Conservation (phyloP, 1,140 invertebrate genomes). For the Bombus fervidus region DNA sequence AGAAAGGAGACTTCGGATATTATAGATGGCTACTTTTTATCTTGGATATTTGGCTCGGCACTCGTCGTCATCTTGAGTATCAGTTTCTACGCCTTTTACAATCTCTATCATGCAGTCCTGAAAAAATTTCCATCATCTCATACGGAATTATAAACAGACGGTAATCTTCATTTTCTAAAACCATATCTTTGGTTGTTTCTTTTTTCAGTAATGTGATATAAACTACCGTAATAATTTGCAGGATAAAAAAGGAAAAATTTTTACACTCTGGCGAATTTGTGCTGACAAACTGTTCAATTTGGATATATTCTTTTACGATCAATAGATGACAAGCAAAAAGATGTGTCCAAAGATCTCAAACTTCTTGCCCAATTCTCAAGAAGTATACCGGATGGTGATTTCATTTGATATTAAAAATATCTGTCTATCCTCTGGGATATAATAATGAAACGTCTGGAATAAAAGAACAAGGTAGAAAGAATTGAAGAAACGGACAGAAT, state of each 20-base stretch:
- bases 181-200: background rate
- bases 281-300: background rate
- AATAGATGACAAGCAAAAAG: background rate
- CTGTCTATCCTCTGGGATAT: background rate
- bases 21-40: constrained; percentile 91
- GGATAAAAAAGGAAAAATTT: background rate
- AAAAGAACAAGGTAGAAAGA: background rate
- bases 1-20: constrained; percentile 84
- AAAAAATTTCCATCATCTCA: constrained; percentile 91
- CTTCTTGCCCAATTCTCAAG: background rate
- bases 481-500: background rate
- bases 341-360: background rate
- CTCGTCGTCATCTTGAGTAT: constrained; percentile 90
- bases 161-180: background rate
- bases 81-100: constrained; percentile 92
- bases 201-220: too few species aligned
- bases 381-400: background rate
- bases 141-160: constrained; percentile 86
- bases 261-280: background rate
- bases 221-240: constrained; percentile 1
- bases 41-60: constrained; percentile 89
- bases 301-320: background rate
- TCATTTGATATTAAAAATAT: background rate
- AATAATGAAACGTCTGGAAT: background rate
- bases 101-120: constrained; percentile 90